phyloP scores from a whole-genome alignment of 2,113 vertebrate genomes.

The Serinus canaria region DNA sequence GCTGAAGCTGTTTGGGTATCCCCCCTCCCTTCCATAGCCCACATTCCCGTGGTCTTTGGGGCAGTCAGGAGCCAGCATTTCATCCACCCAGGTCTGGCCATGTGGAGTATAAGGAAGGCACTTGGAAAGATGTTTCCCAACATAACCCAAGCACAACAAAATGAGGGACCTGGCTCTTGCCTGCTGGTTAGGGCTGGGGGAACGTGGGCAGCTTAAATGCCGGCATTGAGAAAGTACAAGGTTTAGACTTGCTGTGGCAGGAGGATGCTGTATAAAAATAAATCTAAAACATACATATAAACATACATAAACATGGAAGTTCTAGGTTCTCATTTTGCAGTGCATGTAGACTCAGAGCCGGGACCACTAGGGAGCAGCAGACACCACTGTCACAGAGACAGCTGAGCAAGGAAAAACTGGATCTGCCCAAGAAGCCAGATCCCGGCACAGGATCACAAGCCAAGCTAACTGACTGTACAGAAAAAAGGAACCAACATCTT shows the following conservation, averaged over 20 bases:
- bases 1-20: background rate
- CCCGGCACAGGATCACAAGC: accelerated
- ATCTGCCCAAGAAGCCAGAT: accelerated
- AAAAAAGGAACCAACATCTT: background rate
- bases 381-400: background rate
- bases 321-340: background rate
- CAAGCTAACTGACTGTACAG: accelerated
- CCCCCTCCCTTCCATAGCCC: background rate
- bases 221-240: background rate
- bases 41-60: background rate
- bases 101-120: accelerated
- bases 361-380: slow-evolving; percentile 41
- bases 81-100: background rate
- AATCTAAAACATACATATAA: background rate
- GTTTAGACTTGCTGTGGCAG: background rate
- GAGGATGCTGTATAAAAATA: background rate
- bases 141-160: background rate
- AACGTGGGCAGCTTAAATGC: background rate
- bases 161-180: background rate
- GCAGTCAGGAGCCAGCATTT: background rate
- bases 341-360: accelerated
- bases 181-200: background rate
- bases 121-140: background rate
- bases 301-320: accelerated
- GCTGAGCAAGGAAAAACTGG: accelerated